phyloP scores from a whole-genome alignment of 2,888 invertebrate genomes.

The Thereva nobilitata region DNA sequence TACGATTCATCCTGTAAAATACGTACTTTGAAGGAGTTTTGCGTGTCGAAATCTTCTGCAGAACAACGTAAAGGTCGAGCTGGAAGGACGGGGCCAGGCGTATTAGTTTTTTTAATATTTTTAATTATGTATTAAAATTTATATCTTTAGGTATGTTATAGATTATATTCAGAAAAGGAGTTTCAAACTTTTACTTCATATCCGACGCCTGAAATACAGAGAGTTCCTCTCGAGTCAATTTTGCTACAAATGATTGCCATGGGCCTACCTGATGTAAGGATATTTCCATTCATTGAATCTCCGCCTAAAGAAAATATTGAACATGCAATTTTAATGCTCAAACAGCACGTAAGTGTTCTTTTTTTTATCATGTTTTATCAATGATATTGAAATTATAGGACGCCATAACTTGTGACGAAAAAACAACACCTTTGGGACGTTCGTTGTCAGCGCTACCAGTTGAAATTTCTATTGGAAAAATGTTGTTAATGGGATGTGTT shows the following conservation, averaged over 20 bases:
- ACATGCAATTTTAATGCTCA: conserved; percentile 81
- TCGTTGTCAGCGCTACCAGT: conserved; percentile 89
- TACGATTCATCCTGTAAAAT: conserved; percentile 90
- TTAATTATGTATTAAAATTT: background rate
- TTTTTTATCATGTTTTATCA: too few relatives aligned
- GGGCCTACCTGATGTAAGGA: conserved; percentile 86
- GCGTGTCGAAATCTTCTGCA: conserved; percentile 96
- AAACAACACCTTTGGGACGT: conserved; percentile 82
- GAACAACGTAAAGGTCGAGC: conserved; percentile 96
- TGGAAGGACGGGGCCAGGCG: conserved; percentile 93
- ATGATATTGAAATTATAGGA: conserved; percentile 60
- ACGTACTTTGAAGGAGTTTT: conserved; percentile 89
- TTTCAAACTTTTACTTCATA: conserved; percentile 78
- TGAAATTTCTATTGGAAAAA: conserved; percentile 93
- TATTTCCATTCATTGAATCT: conserved; percentile 95
- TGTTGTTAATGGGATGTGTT: conserved; percentile 88
- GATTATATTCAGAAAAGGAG: conserved; percentile 84
- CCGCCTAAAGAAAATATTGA: conserved; percentile 84
- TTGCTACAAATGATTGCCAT: conserved; percentile 91
- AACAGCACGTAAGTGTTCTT: conserved; percentile 69
- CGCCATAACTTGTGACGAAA: conserved; percentile 78
- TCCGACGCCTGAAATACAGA: conserved; percentile 89
- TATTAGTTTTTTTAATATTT: conserved; percentile 36
- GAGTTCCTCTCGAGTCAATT: conserved; percentile 91
- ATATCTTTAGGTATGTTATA: conserved; percentile 70